Evolutionary conservation across 2,113 vertebrate genomes (phyloP).

Genomic region (Trematocara macrostoma): DNA sequence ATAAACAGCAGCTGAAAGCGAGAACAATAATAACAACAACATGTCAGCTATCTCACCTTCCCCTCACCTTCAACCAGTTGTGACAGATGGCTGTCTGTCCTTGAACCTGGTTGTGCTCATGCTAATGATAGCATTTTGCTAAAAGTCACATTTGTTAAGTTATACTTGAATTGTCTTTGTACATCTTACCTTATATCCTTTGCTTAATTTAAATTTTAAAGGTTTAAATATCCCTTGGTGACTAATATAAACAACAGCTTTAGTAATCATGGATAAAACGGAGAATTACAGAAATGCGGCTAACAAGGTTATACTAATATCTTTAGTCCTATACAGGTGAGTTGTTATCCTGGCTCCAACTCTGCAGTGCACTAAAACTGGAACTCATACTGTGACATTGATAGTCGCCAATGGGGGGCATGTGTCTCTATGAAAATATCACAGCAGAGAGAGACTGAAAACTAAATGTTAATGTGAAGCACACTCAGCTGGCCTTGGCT

Average conservation of each 20-base stretch:
- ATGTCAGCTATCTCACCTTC: background rate
- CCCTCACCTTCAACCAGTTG: background rate
- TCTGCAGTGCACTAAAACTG: background rate
- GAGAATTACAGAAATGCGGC: background rate
- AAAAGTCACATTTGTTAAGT: background rate
- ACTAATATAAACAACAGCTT: background rate
- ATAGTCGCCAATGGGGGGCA: background rate
- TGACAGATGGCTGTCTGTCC: background rate
- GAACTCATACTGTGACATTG: background rate
- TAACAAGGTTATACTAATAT: background rate
- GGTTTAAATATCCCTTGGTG: background rate
- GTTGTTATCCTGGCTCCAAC: background rate
- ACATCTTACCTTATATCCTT: background rate
- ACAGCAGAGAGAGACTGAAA: background rate
- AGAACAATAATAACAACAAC: background rate
- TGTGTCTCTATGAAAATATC: background rate
- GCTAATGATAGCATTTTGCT: background rate
- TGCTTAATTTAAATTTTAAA: background rate
- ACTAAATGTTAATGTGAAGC: background rate
- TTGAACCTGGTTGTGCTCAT: background rate
- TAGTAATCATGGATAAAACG: background rate
- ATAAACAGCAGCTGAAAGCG: background rate
- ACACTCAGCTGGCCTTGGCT: background rate
- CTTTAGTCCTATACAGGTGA: background rate
- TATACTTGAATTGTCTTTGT: background rate